Evolutionary conservation across 2,797 vertebrate species (phyloP).

Genomic region (Bryconaethiops microstoma): DNA sequence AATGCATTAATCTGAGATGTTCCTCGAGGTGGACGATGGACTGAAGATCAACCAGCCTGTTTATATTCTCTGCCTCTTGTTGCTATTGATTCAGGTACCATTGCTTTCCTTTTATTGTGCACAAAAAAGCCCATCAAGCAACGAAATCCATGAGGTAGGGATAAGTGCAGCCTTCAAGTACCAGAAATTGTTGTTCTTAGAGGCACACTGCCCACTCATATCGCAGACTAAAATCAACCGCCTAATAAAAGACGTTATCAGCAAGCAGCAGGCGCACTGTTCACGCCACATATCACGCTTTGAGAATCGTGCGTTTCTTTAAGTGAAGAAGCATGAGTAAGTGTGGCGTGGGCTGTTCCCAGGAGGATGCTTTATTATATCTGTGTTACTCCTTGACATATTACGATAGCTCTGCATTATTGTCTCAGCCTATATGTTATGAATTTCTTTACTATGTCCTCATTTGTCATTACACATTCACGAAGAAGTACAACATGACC

Average conservation of each 20-base stretch:
- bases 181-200: conserved; percentile 13
- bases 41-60: neutral
- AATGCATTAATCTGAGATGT: conserved; percentile 5
- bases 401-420: neutral
- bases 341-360: conserved; percentile 5
- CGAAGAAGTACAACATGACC: neutral
- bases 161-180: neutral
- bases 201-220: conserved; percentile 6
- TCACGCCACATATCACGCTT: conserved; percentile 25
- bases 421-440: neutral
- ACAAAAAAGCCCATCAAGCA: neutral
- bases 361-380: conserved; percentile 10
- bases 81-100: neutral
- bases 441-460: neutral
- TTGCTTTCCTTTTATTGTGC: neutral
- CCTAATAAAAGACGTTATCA: conserved; percentile 28
- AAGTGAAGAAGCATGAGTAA: conserved; percentile 25
- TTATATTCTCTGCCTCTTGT: neutral
- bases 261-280: conserved; percentile 4
- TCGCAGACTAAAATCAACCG: conserved; percentile 27
- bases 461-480: neutral
- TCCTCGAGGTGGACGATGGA: neutral
- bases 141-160: neutral
- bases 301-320: conserved; percentile 11
- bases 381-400: neutral